These are phyloP conservation scores for Onthophagus sagittarius DNA, from an alignment of 2,888 invertebrate species.

Conservation along the genomic window DNA sequence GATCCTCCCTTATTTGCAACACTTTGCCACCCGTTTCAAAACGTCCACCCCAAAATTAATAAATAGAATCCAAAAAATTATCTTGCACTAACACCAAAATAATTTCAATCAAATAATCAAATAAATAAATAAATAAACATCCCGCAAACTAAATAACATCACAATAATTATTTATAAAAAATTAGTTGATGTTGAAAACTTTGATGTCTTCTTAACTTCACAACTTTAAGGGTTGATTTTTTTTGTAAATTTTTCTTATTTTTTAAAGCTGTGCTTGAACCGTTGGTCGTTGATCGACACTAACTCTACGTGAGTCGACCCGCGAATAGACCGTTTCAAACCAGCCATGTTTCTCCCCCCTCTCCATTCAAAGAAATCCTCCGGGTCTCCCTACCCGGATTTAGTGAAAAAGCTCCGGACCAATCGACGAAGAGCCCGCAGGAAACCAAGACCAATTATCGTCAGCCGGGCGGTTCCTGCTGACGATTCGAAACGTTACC, in stretches of 20 bases:
- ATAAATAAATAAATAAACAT: too few relatives aligned
- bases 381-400: background rate
- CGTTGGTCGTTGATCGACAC: background rate
- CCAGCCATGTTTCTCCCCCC: background rate
- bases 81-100: too few relatives aligned
- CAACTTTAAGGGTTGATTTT: too few relatives aligned
- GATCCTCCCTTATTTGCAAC: conserved; percentile 46
- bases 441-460: background rate
- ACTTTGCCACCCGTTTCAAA: conserved; percentile 34
- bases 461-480: background rate
- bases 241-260: too few relatives aligned
- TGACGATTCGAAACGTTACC: background rate
- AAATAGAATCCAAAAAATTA: too few relatives aligned
- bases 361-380: background rate
- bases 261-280: too few relatives aligned
- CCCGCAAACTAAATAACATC: too few relatives aligned
- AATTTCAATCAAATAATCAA: too few relatives aligned
- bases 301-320: background rate
- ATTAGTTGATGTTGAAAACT: too few relatives aligned
- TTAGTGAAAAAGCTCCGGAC: background rate
- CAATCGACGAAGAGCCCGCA: background rate
- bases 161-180: too few relatives aligned
- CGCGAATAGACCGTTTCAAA: background rate
- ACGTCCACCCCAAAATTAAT: background rate
- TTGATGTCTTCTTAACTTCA: too few relatives aligned